Evolutionary conservation across 2,113 vertebrate species (phyloP).

Genomic region (Cygnus atratus): DNA sequence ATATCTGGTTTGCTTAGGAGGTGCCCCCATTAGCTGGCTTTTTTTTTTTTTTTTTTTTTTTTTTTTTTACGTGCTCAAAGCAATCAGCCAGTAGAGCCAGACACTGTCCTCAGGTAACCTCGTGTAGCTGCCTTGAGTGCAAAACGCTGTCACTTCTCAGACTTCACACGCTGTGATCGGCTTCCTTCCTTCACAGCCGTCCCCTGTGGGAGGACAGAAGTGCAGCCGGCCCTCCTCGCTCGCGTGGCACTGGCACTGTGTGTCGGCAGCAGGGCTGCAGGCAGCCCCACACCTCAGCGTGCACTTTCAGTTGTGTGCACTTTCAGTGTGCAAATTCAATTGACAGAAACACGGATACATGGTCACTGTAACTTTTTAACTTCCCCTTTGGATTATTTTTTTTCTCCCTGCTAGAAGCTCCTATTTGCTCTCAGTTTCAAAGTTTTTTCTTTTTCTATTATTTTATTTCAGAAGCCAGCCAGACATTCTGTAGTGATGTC

Average conservation of each 20-base stretch:
- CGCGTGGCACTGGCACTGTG: background rate
- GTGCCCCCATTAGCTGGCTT: constrained; percentile 33
- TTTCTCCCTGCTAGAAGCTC: background rate
- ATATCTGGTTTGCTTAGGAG: constrained; percentile 58
- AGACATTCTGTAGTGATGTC: background rate
- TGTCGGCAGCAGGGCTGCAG: background rate
- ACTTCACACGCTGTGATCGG: background rate
- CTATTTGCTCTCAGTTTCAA: background rate
- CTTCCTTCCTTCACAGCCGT: constrained; percentile 27
- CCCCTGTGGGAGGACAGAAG: background rate
- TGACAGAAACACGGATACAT: rapidly evolving
- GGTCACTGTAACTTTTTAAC: background rate
- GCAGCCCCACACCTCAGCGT: rapidly evolving
- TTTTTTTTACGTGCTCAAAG: background rate
- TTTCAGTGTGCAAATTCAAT: background rate
- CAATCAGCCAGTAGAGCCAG: constrained; percentile 53
- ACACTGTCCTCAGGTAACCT: constrained; percentile 71
- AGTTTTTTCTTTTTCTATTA: background rate
- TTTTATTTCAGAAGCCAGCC: background rate
- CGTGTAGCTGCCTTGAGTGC: constrained; percentile 46
- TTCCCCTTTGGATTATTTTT: background rate
- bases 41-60: background rate
- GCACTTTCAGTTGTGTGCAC: background rate
- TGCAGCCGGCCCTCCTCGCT: background rate
- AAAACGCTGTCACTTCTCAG: constrained; percentile 63